phyloP scores from a whole-genome alignment of 2,113 vertebrate genomes.

The Nasalis larvatus region DNA sequence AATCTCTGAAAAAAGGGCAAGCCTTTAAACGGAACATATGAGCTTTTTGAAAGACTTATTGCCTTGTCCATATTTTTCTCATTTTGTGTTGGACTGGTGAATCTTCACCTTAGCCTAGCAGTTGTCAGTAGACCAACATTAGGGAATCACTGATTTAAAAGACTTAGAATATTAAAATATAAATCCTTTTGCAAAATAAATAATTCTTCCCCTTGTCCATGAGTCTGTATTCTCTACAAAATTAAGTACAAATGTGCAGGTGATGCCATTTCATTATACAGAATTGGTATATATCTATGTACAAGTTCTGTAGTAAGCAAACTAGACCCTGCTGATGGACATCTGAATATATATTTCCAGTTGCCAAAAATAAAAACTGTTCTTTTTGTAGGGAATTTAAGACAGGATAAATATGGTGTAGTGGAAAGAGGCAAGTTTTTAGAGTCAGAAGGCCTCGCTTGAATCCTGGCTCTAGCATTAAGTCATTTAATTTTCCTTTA shows the following conservation, averaged over 20 bases:
- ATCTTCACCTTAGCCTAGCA: background rate
- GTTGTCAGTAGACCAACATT: conserved; percentile 30
- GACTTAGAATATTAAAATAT: conserved; percentile 16
- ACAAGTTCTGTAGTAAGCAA: background rate
- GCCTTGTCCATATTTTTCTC: conserved; percentile 41
- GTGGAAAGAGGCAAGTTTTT: background rate
- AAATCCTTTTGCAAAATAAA: background rate
- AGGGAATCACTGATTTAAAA: conserved; percentile 47
- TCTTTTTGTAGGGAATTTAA: conserved; percentile 27
- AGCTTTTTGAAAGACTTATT: background rate
- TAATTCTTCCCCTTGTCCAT: background rate
- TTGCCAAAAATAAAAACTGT: background rate
- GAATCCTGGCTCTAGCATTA: background rate
- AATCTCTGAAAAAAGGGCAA: conserved; percentile 39
- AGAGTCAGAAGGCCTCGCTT: background rate
- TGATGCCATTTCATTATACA: background rate
- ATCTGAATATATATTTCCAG: background rate
- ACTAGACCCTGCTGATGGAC: conserved; percentile 3
- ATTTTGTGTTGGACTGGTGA: conserved; percentile 36
- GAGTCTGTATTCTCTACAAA: background rate
- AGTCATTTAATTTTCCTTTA: conserved; percentile 32
- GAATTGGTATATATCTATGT: conserved; percentile 30
- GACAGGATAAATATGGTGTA: background rate
- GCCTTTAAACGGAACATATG: conserved; percentile 43
- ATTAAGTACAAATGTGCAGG: background rate